phyloP scores from a whole-genome alignment of 2,113 vertebrate genomes.

The Malurus melanocephalus region DNA sequence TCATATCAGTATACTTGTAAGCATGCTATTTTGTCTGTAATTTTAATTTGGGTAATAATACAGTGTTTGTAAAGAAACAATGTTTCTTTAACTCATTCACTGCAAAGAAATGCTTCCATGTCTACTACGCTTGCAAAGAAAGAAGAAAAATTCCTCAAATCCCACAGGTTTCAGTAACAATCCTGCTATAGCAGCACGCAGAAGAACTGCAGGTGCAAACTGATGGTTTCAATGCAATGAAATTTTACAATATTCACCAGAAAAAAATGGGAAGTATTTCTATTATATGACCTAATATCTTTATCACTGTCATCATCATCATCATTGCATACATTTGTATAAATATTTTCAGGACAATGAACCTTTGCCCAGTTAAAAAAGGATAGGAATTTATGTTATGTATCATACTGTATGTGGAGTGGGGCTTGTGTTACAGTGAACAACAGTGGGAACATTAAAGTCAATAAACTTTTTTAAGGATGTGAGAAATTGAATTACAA shows the following conservation, averaged over 20 bases:
- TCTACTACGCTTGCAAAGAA: background rate
- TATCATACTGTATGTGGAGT: background rate
- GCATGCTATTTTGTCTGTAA: background rate
- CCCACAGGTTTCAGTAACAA: background rate
- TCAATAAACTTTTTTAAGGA: background rate
- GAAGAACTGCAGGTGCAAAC: background rate
- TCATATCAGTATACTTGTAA: background rate
- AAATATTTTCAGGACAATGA: background rate
- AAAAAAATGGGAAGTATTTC: background rate
- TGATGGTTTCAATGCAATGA: background rate
- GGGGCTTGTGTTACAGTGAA: background rate
- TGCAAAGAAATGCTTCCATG: background rate
- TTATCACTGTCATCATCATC: background rate
- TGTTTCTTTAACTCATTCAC: background rate
- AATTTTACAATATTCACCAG: background rate
- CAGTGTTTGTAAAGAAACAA: background rate
- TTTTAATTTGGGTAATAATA: background rate
- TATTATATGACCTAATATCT: background rate
- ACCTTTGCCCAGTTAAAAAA: background rate
- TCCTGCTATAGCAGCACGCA: background rate
- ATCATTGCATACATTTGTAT: background rate
- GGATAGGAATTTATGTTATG: background rate
- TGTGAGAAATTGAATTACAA: background rate
- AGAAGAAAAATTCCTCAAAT: background rate
- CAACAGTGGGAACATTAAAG: background rate